Conservation (phyloP, 2,113 vertebrate genomes). For the Pardalotus punctatus region DNA sequence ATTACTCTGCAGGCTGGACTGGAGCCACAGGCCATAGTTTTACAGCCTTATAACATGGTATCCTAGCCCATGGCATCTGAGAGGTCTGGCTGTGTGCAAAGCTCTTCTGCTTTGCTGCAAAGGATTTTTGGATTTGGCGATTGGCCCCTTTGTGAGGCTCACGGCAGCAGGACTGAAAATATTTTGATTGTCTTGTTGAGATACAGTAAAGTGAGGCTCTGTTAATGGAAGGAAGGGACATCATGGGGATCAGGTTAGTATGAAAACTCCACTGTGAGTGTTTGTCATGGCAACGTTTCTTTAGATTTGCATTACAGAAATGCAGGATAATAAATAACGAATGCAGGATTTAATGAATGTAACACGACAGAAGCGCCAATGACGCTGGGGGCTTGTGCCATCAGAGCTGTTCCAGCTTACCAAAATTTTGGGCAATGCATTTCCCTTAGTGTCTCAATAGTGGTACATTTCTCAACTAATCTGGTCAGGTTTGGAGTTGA, state of each 20-base stretch:
- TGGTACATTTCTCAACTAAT: neutral
- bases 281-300: neutral
- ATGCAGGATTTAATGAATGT: neutral
- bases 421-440: neutral
- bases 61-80: slow-evolving; percentile 8
- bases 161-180: neutral
- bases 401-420: neutral
- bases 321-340: neutral
- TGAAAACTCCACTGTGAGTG: neutral
- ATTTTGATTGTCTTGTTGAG: slow-evolving; percentile 13
- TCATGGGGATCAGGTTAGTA: neutral
- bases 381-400: neutral
- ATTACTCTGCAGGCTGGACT: slow-evolving; percentile 37
- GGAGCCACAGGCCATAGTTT: slow-evolving; percentile 29
- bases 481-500: neutral
- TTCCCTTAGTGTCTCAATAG: neutral
- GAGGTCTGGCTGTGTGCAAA: neutral
- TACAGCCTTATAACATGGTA: slow-evolving; percentile 15
- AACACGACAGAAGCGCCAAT: neutral
- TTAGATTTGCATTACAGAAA: neutral
- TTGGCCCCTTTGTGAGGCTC: neutral
- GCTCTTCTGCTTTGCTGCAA: neutral
- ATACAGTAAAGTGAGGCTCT: neutral
- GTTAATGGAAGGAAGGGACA: neutral
- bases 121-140: neutral